Percentiles rank a stretch among this genome's conserved stretches.
phyloP scores from a whole-genome alignment of 2,113 vertebrate species.

The Gymnobelideus leadbeateri region DNA sequence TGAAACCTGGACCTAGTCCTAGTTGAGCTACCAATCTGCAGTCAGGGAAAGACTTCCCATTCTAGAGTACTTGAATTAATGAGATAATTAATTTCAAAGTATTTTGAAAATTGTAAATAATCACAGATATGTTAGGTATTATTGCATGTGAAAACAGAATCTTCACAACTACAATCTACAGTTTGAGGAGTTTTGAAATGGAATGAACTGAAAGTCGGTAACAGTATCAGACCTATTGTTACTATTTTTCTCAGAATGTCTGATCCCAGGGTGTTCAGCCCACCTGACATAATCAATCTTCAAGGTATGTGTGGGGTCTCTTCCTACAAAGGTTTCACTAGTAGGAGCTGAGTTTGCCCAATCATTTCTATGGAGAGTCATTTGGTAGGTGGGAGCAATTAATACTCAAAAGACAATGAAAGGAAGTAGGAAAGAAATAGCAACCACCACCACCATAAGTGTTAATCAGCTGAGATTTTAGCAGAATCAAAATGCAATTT shows the following conservation, averaged over 20 bases:
- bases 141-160: background rate
- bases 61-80: background rate
- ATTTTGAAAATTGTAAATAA: background rate
- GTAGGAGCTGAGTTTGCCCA: background rate
- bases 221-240: background rate
- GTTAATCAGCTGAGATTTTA: constrained; percentile 75
- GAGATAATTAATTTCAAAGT: background rate
- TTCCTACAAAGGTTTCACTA: background rate
- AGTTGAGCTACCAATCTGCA: background rate
- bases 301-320: background rate
- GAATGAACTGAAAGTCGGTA: background rate
- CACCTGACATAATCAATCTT: background rate
- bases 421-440: background rate
- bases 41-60: background rate
- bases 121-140: background rate
- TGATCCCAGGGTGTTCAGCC: background rate
- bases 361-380: background rate
- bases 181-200: background rate
- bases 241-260: background rate
- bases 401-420: constrained; percentile 31
- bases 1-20: background rate
- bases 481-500: constrained; percentile 80
- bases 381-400: background rate
- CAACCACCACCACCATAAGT: background rate
- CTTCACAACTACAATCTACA: background rate